A percentile compares a stretch with the other conserved stretches of the same genome.
Evolutionary conservation across 2,113 vertebrate genomes (phyloP).

Genomic region (Dasyprocta punctata): DNA sequence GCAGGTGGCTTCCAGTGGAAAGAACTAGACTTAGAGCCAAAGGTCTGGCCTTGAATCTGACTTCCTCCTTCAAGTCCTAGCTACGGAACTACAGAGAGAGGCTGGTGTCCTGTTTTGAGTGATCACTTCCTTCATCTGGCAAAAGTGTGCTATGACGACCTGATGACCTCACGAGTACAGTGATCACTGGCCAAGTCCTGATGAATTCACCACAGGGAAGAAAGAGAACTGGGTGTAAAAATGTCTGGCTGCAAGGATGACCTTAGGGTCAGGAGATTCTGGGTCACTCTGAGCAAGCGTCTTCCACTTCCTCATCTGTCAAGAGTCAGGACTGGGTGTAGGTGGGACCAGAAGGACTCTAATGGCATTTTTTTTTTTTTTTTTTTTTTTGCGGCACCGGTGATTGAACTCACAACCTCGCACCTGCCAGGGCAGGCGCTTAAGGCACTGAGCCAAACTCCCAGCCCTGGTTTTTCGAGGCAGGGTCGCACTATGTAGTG

Average conservation of each 20-base stretch:
- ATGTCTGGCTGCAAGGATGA: neutral
- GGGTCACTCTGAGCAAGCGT: neutral
- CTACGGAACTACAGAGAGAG: neutral
- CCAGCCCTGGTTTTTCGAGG: no score
- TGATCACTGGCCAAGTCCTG: neutral
- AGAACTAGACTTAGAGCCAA: neutral
- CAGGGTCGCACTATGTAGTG: no score
- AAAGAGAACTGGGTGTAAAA: neutral
- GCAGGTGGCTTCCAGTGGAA: neutral
- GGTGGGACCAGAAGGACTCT: neutral
- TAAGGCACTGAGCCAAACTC: no score
- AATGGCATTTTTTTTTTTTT: no score
- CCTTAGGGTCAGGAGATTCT: neutral
- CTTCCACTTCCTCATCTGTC: neutral
- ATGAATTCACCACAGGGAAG: neutral
- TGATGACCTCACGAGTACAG: neutral
- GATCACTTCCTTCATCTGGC: neutral
- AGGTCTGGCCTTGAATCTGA: neutral
- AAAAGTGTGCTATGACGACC: neutral
- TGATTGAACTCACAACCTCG: no score
- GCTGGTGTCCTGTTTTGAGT: neutral
- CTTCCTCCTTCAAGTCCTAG: neutral
- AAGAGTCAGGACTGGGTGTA: neutral
- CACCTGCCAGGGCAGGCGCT: no score
- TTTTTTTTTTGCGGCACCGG: no score